A percentile compares a stretch with the other conserved stretches of the same genome.
These are phyloP conservation scores for Calcarius lapponicus DNA, from an alignment of 2,797 vertebrate genomes.

Conservation along the genomic window DNA sequence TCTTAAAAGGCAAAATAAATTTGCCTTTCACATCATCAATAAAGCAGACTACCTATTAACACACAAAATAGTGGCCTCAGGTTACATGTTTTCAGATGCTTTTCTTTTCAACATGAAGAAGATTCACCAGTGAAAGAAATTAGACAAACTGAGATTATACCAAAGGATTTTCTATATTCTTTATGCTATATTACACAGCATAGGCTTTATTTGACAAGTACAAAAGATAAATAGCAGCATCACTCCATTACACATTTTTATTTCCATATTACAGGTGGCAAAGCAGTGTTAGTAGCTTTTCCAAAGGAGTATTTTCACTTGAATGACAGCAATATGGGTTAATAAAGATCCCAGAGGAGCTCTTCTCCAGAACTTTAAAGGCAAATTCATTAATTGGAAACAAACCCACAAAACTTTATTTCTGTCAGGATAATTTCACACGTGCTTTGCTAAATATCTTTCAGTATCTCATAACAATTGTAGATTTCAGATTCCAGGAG, in stretches of 20 bases:
- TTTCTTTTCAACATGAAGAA: constrained; percentile 24
- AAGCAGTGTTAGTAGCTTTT: background rate
- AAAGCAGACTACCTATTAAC: background rate
- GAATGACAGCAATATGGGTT: background rate
- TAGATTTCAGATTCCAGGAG: background rate
- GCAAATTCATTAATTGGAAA: constrained; percentile 13
- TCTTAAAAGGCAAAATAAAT: background rate
- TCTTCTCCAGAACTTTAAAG: background rate
- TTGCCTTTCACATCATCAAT: background rate
- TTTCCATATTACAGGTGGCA: background rate
- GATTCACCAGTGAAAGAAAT: background rate
- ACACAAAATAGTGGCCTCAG: background rate
- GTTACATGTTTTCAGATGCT: background rate
- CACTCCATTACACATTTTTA: constrained; percentile 2
- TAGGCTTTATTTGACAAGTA: background rate
- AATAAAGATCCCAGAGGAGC: constrained; percentile 21
- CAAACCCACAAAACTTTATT: background rate
- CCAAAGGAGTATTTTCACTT: constrained; percentile 18
- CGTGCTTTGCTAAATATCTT: background rate
- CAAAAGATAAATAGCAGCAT: constrained; percentile 24
- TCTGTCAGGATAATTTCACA: background rate
- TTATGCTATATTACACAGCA: background rate
- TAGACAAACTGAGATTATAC: background rate
- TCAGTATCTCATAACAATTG: background rate
- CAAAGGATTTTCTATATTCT: background rate